Percentiles rank a stretch among this genome's conserved stretches.
These are phyloP conservation scores for Nothocercus julius DNA, from an alignment of 2,113 vertebrate species.

Conservation along the genomic window DNA sequence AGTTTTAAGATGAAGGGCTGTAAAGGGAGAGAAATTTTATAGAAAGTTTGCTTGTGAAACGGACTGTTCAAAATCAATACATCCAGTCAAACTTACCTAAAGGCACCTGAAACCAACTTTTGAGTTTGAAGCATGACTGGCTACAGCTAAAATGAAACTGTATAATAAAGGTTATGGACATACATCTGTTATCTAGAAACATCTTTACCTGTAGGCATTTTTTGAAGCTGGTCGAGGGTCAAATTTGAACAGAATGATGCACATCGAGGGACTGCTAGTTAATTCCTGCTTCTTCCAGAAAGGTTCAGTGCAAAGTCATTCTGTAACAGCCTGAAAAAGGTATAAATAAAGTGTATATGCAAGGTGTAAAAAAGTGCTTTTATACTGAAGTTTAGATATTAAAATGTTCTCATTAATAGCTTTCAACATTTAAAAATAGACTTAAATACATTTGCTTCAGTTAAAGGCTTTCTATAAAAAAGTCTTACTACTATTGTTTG, in stretches of 20 bases:
- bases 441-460: background rate
- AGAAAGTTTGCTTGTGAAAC: background rate
- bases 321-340: slow-evolving; percentile 67
- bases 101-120: background rate
- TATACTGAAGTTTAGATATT: background rate
- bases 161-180: background rate
- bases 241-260: slow-evolving; percentile 98
- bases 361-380: background rate
- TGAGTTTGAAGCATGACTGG: background rate
- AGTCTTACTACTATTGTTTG: background rate
- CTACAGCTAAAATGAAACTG: background rate
- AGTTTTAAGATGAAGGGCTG: background rate
- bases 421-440: background rate
- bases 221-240: slow-evolving; percentile 93
- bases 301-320: slow-evolving; percentile 66
- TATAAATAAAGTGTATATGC: no score
- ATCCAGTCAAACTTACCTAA: background rate
- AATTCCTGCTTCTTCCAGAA: slow-evolving; percentile 37
- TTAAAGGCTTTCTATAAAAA: background rate
- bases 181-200: background rate
- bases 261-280: slow-evolving; percentile 83
- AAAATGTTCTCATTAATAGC: background rate
- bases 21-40: background rate
- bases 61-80: background rate
- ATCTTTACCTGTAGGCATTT: slow-evolving; percentile 95